Base-by-base conservation (phyloP, 2,113 vertebrate genomes). In the Cryptomyrus ogoouensis region DNA sequence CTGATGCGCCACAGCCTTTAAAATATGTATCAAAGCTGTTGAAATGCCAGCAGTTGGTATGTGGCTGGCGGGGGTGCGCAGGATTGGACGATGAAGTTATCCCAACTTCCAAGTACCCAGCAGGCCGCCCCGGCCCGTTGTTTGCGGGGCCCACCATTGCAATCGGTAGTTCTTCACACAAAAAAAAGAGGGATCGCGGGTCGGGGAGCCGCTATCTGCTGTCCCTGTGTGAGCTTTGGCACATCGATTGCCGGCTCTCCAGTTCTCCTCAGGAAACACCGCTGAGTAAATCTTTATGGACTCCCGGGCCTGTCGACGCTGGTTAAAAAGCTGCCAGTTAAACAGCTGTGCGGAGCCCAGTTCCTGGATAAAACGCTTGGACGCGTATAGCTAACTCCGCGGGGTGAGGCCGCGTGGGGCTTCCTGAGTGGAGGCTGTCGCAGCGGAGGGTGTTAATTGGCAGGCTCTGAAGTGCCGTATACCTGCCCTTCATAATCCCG, bases 371-470 rank as follows among this genome's bases (percentile, higher is more conserved):
- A 95, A 95, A 92, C 93, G 91, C 93, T 95, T 95, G 94, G 94
- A 96, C 95, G 93, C 93, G 91, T 92, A 92, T 92, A 93, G 94
- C 93, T 95, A 93, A 94, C 95, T 93, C 93, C 94, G 93, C 94
- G 93, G 95, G 93, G 92, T 93, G 94, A 94, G 94, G 92, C 95
- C 94, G 95, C 94, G 94, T 95, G 94, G 93, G 93, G 94, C 93
- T 94, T 95, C 95, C 95, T 95, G 94, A 93, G 94, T 94, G 92
- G 94, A 89, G 58, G 94, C 93, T 88, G 91, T 94, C 93, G 94
- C 95, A 94, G 94, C 94, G 94, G 94, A 93, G 93, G 94, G 94
- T 95, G 95, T 96, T 96, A 95, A 96, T 96, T 96, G 95, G 94
- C 94, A 93, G 94, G 90, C 93, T 95, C 93, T 95, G 93, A 95